These are phyloP conservation scores for Poecilia gillii DNA, from an alignment of 2,797 vertebrate species.

Conservation along the genomic window DNA sequence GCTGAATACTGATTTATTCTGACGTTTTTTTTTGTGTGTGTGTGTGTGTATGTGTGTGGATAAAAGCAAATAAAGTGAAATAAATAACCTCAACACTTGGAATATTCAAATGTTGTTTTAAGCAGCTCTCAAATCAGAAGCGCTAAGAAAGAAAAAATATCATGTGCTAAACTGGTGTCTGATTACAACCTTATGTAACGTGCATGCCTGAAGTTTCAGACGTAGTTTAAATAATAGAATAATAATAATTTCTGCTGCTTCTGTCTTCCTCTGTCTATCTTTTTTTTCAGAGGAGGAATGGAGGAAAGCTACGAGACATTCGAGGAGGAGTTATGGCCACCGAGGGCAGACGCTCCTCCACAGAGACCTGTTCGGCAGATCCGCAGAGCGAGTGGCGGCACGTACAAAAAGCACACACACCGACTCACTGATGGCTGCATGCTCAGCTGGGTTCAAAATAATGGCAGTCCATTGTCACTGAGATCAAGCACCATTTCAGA, in stretches of 20 bases:
- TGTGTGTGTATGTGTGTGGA: background rate
- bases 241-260: constrained; percentile 4
- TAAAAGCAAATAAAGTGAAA: constrained; percentile 12
- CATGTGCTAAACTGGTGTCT: constrained; percentile 6
- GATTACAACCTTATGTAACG: constrained; percentile 2
- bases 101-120: constrained; percentile 8
- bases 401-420: constrained; percentile 28
- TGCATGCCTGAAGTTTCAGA: background rate
- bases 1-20: constrained; percentile 17
- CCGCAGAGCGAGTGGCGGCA: constrained; percentile 71
- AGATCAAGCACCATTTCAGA: background rate
- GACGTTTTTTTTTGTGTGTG: background rate
- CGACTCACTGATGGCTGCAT: constrained; percentile 34
- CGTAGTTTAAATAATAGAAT: background rate
- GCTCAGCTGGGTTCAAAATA: constrained; percentile 8
- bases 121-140: constrained; percentile 6
- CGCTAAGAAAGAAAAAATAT: constrained; percentile 9
- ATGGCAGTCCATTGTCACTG: background rate
- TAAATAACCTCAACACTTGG: background rate
- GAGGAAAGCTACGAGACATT: constrained; percentile 82
- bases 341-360: constrained; percentile 69
- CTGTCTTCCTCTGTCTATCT: background rate
- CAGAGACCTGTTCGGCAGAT: constrained; percentile 73
- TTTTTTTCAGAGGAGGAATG: constrained; percentile 58
- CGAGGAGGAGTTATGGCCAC: constrained; percentile 78